Base-by-base conservation (phyloP, 2,888 invertebrate genomes). In the Ectropis crepuscularia region DNA sequence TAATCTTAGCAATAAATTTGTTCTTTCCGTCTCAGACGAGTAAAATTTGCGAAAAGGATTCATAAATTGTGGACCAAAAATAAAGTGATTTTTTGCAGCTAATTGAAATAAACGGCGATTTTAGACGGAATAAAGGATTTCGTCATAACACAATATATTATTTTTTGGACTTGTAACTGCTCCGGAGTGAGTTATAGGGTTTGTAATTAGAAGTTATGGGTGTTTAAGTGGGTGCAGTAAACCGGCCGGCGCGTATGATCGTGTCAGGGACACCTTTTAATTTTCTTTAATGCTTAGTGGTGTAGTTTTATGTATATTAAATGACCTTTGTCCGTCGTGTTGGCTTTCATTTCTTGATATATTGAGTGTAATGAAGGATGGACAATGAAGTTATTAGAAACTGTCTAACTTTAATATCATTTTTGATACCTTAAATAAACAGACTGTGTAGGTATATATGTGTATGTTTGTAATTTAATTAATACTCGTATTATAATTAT, bases 61-160 rank as follows among this genome's bases (percentile, higher is more conserved):
- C 77, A 83, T 87, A 87, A 87, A 87, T 88, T 74, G 75, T 79
- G 75, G 73, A 9, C 46, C 68, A 65, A 69, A 71, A 79, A 76
- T 73, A 69, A 78, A 75, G 72, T 70, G 74, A 76, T 77, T 77
- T 74, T 78, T 72, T 73, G 75, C 75, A 66, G 66, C 66, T 83
- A 86, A 87, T 86, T 88, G 82, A 82, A 85, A 87, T 85, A 79
- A 84, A 86, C 68, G 79, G 82, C 80, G 0, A 16, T 59, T 60
- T 67, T 37, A 63, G 45, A 63, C n/a, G 47, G 55, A 48, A 43
- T 57, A 61, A 57, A 48, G 50, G 39, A 53, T 65, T 64, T 61
- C 64, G 50, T 48, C 36, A 60, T 57, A 65, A 36, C 37, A 66
- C 57, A 50, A 69, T 72, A 73, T 71, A 64, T 73, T 71, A 70